These are phyloP conservation scores for Eupithecia insigniata DNA, from an alignment of 2,888 invertebrate species.

Conservation along the genomic window DNA sequence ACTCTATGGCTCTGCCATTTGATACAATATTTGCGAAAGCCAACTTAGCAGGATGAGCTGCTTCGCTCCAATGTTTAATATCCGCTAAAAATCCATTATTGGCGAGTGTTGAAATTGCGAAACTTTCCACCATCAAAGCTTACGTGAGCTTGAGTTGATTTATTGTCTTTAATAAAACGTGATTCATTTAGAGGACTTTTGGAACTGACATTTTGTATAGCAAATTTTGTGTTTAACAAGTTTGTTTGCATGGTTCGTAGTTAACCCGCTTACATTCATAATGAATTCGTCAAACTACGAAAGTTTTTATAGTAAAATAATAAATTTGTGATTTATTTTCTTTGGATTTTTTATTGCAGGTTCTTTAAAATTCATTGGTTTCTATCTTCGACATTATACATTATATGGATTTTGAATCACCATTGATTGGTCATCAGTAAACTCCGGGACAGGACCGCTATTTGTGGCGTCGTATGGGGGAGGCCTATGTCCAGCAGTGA, in stretches of 20 bases:
- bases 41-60: conserved; percentile 25
- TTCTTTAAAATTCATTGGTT: neutral
- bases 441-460: too few relatives aligned
- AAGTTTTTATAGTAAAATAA: too few relatives aligned
- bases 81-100: conserved; percentile 67
- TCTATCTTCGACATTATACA: too few relatives aligned
- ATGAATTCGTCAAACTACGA: too few relatives aligned
- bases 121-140: conserved; percentile 65
- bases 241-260: too few relatives aligned
- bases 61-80: conserved; percentile 56
- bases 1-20: neutral
- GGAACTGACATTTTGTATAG: conserved; percentile 25
- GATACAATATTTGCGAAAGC: conserved; percentile 19
- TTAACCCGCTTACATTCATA: too few relatives aligned
- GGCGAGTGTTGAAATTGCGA: conserved; percentile 63
- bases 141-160: conserved; percentile 46
- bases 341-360: neutral
- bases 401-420: neutral
- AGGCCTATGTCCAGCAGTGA: too few relatives aligned
- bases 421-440: neutral
- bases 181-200: conserved; percentile 37
- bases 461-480: too few relatives aligned
- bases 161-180: conserved; percentile 58
- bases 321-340: too few relatives aligned
- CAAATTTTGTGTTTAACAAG: too few relatives aligned